Evolutionary conservation across 1,140 invertebrate genomes (phyloP).

Genomic region (Pinna nobilis): DNA sequence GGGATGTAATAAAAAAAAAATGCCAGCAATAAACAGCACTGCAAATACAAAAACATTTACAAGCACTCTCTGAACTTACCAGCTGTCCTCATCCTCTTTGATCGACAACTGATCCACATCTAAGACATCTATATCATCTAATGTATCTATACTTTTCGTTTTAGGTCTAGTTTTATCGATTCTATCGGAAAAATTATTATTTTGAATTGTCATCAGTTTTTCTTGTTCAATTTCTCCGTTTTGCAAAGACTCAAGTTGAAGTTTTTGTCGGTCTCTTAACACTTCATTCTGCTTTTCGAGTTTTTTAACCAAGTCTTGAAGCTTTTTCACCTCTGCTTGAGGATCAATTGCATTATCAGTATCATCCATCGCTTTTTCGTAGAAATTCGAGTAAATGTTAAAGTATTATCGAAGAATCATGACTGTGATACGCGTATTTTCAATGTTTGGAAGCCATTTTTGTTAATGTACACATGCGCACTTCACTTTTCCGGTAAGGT

Average conservation of each 20-base stretch:
- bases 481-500: no score
- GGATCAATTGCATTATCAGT: conserved; percentile 64
- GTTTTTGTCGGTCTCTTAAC: conserved; percentile 69
- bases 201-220: conserved; percentile 47
- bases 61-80: conserved; percentile 51
- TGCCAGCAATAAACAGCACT: no score
- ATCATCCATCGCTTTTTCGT: conserved; percentile 46
- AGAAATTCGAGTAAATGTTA: not conserved
- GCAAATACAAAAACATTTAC: not conserved
- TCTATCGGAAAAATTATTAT: conserved; percentile 46
- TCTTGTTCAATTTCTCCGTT: conserved; percentile 51
- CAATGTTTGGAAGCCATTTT: conserved; percentile 8
- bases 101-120: conserved; percentile 59
- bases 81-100: conserved; percentile 65
- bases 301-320: conserved; percentile 74
- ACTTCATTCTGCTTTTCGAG: conserved; percentile 74
- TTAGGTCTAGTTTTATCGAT: conserved; percentile 39
- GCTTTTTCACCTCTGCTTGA: conserved; percentile 73
- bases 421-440: conserved; percentile 7
- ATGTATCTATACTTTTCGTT: conserved; percentile 38
- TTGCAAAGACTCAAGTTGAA: conserved; percentile 41
- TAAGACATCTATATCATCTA: conserved; percentile 61
- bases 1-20: no score
- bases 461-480: not conserved
- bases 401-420: not conserved